Evolutionary conservation across 2,888 invertebrate genomes (phyloP).

Genomic region (Brachycybe producta): DNA sequence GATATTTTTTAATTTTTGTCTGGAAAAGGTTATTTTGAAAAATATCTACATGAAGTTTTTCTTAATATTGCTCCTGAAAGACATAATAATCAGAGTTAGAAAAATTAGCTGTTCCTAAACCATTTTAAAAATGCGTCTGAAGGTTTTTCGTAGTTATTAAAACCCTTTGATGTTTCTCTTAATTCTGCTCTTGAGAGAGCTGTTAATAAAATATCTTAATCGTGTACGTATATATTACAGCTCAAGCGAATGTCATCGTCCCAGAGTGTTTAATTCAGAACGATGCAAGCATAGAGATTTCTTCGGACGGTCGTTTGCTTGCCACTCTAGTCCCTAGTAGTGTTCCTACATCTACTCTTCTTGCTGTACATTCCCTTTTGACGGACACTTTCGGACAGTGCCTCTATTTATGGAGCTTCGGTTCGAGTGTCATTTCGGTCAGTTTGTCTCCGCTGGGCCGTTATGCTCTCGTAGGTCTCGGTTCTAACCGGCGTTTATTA

Average conservation of each 20-base stretch:
- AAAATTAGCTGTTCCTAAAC: too few species aligned
- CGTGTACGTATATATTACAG: too few species aligned
- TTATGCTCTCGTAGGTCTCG: conserved; percentile 66
- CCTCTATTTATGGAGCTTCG: conserved; percentile 59
- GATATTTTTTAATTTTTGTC: too few species aligned
- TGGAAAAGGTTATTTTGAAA: too few species aligned
- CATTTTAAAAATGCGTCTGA: too few species aligned
- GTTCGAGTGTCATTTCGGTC: conserved; percentile 68
- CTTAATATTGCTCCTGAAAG: too few species aligned
- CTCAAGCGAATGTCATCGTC: conserved; percentile 58
- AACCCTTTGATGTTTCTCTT: too few species aligned
- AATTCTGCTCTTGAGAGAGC: conserved; percentile 9
- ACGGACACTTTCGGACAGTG: conserved; percentile 61
- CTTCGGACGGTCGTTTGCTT: conserved; percentile 59
- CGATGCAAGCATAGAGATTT: conserved; percentile 72
- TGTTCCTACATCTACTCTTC: conserved; percentile 53
- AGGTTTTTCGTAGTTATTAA: too few species aligned
- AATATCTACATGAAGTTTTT: too few species aligned
- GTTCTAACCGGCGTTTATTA: conserved; percentile 48
- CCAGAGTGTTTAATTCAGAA: conserved; percentile 71
- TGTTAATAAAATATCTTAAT: too few species aligned
- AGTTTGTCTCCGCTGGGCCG: conserved; percentile 68
- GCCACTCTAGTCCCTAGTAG: conserved; percentile 62
- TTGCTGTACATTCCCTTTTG: conserved; percentile 67
- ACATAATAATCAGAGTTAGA: too few species aligned